phyloP scores from a whole-genome alignment of 2,797 vertebrate genomes.

The Xenentodon cancila region DNA sequence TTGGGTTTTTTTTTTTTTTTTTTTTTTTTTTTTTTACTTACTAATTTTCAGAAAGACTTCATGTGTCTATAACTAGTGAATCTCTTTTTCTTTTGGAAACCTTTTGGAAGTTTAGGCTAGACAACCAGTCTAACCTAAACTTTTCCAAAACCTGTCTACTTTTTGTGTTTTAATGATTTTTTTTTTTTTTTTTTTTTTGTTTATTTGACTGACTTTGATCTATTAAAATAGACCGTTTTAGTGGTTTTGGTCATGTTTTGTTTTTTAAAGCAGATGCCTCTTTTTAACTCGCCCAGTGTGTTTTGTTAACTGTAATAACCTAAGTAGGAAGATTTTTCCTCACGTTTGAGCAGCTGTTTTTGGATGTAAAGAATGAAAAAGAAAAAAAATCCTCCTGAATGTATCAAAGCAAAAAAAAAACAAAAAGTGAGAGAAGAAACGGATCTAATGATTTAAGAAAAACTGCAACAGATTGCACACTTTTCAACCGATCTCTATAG shows the following conservation, averaged over 20 bases:
- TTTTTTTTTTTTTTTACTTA: conserved; percentile 30
- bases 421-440: too few species aligned
- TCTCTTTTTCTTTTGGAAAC: conserved; percentile 5
- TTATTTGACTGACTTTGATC: conserved; percentile 10
- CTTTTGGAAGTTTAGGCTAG: conserved; percentile 44
- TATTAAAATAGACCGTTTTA: conserved; percentile 19
- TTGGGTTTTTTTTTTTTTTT: conserved; percentile 29
- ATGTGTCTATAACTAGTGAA: conserved; percentile 10
- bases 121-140: conserved; percentile 10
- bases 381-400: conserved; percentile 65
- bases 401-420: conserved; percentile 56
- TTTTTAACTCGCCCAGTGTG: conserved; percentile 43
- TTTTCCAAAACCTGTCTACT: conserved; percentile 8
- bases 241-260: conserved; percentile 13
- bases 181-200: not conserved
- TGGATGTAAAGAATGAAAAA: conserved; percentile 1
- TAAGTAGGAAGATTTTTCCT: conserved; percentile 20
- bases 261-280: conserved; percentile 24
- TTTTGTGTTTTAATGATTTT: too few species aligned
- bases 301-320: conserved; percentile 18
- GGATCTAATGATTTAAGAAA: conserved; percentile 21
- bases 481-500: conserved; percentile 42
- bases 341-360: conserved; percentile 15
- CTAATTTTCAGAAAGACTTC: conserved; percentile 53
- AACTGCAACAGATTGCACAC: conserved; percentile 62